Conservation (phyloP, 1,140 invertebrate species). For the Drosophila orena region DNA sequence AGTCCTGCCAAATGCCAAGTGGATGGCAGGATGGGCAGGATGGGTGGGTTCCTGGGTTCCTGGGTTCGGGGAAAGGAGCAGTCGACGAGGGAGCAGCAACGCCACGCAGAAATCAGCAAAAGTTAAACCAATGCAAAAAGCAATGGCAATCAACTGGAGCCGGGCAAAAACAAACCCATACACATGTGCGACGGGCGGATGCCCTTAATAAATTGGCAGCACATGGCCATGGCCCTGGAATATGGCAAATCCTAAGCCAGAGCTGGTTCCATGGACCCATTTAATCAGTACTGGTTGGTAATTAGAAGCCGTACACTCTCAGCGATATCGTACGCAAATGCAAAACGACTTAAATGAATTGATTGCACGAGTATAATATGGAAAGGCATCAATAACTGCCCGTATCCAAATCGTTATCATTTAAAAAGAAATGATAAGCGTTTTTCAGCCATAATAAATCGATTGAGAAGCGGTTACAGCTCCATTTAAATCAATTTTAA, state of each 20-base stretch:
- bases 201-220: constrained; percentile 41
- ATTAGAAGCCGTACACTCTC: no score
- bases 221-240: constrained; percentile 22
- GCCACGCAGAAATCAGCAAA: constrained; percentile 60
- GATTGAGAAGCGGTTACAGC: constrained; percentile 26
- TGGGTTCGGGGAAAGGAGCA: not conserved
- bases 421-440: not conserved
- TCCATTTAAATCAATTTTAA: constrained; percentile 25
- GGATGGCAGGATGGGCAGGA: not conserved
- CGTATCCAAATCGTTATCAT: no score
- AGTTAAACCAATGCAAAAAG: constrained; percentile 65
- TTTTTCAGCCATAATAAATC: constrained; percentile 21
- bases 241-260: no score
- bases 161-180: constrained; percentile 14
- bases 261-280: no score
- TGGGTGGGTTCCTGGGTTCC: not conserved
- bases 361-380: not conserved
- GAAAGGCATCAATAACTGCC: not conserved
- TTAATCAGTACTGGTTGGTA: no score
- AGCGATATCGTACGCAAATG: no score
- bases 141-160: constrained; percentile 49
- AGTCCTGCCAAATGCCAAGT: not conserved
- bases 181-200: constrained; percentile 22
- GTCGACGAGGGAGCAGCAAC: constrained; percentile 9
- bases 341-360: not conserved